Conservation (phyloP, 2,797 vertebrate species). For the Amazonetta brasiliensis region DNA sequence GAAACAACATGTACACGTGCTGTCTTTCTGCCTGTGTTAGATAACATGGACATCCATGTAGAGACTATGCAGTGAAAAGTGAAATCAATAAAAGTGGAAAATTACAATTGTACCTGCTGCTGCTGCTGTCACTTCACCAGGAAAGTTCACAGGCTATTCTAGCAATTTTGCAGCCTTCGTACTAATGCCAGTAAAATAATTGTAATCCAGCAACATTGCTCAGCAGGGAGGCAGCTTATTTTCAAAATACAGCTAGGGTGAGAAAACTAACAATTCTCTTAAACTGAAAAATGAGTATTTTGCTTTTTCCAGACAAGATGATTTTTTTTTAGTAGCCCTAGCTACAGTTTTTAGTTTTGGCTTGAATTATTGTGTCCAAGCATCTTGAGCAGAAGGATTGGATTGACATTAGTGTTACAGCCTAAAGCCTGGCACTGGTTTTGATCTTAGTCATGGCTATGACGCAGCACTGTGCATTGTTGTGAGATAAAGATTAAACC, state of each 20-base stretch:
- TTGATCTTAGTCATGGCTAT: background rate
- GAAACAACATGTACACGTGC: background rate
- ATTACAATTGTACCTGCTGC: constrained; percentile 4
- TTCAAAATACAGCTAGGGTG: constrained; percentile 26
- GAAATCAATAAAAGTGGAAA: background rate
- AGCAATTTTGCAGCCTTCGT: background rate
- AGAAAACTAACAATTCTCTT: background rate
- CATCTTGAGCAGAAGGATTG: background rate
- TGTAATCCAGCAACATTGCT: constrained; percentile 45
- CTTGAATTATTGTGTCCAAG: constrained; percentile 7
- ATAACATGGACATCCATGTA: background rate
- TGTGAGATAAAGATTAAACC: constrained; percentile 2
- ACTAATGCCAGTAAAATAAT: constrained; percentile 21
- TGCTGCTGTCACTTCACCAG: background rate
- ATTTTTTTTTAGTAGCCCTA: background rate
- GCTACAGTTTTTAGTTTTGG: background rate
- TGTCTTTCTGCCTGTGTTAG: background rate
- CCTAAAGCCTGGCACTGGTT: background rate
- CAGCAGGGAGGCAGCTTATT: constrained; percentile 62
- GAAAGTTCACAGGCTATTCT: background rate
- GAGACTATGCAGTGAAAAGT: background rate
- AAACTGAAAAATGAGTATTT: constrained; percentile 21
- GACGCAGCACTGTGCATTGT: background rate
- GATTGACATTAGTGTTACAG: background rate
- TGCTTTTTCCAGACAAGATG: background rate